phyloP scores from a whole-genome alignment of 2,797 vertebrate species.

The Xerus rutilus region DNA sequence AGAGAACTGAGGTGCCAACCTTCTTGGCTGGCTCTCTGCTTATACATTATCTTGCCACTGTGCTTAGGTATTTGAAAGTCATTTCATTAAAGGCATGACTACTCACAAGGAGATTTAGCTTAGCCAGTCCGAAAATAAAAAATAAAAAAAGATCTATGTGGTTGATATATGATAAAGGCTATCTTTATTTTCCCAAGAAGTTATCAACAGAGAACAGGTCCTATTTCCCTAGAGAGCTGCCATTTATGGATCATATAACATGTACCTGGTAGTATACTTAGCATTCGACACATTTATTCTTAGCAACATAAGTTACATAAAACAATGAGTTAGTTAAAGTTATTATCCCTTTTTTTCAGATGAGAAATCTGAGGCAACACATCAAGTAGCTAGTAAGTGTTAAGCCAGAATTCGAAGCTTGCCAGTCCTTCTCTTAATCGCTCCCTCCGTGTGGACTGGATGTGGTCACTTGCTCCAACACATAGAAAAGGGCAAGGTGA shows the following conservation, averaged over 20 bases:
- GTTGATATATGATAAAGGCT: background rate
- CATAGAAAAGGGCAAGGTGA: background rate
- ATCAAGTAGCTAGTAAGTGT: background rate
- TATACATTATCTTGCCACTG: background rate
- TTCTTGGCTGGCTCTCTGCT: background rate
- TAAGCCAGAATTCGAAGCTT: background rate
- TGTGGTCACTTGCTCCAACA: background rate
- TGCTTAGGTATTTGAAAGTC: background rate
- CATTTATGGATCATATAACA: background rate
- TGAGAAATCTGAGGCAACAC: background rate
- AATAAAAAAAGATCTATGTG: background rate
- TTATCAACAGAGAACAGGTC: background rate
- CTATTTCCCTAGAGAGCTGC: background rate
- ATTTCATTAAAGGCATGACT: background rate
- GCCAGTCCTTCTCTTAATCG: background rate
- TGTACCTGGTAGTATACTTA: background rate
- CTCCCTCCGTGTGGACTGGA: background rate
- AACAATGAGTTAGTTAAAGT: background rate
- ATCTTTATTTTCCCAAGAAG: background rate
- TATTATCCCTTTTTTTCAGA: background rate
- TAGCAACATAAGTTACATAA: background rate
- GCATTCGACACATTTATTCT: background rate
- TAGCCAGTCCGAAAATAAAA: background rate
- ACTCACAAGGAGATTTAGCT: background rate
- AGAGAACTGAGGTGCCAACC: background rate